Percentiles rank a stretch among this genome's conserved stretches.
These are phyloP conservation scores for Drosophila percnosoma DNA, from an alignment of 2,888 invertebrate genomes.

Conservation along the genomic window DNA sequence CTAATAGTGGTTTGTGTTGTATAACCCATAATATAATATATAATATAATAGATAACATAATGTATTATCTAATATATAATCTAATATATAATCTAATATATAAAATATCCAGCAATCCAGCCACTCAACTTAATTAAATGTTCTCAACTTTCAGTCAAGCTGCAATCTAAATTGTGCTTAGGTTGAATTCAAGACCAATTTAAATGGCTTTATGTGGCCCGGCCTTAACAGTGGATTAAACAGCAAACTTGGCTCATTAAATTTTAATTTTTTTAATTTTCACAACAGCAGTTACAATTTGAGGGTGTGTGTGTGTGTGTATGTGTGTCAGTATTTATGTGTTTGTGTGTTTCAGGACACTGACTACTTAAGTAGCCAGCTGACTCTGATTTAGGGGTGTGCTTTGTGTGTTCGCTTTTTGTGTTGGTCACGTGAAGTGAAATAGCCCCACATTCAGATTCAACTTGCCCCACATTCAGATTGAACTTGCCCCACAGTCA, in stretches of 20 bases:
- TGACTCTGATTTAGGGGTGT: neutral
- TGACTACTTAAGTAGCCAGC: constrained; percentile 30
- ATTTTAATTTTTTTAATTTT: constrained; percentile 74
- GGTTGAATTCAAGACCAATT: constrained; percentile 15
- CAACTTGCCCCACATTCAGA: constrained; percentile 12
- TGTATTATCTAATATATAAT: neutral
- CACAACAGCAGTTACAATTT: constrained; percentile 31
- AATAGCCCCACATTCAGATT: constrained; percentile 21
- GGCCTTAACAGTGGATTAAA: constrained; percentile 18
- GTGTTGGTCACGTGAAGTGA: constrained; percentile 27
- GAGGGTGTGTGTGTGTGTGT: neutral
- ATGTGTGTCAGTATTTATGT: constrained; percentile 3
- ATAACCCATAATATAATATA: neutral
- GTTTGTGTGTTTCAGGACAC: constrained; percentile 14
- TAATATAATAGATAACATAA: neutral
- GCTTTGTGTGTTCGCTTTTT: neutral
- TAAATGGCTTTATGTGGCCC: constrained; percentile 24
- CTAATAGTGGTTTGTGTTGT: neutral
- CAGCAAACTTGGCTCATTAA: constrained; percentile 65
- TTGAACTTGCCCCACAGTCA: constrained; percentile 18
- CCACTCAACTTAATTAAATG: neutral
- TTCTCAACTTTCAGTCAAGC: neutral
- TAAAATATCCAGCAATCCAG: no score
- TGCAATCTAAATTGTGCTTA: neutral
- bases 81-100: neutral